A percentile compares a stretch with the other conserved stretches of the same genome.
Evolutionary conservation across 2,888 invertebrate genomes (phyloP).

Genomic region (Dasypogon diadema): DNA sequence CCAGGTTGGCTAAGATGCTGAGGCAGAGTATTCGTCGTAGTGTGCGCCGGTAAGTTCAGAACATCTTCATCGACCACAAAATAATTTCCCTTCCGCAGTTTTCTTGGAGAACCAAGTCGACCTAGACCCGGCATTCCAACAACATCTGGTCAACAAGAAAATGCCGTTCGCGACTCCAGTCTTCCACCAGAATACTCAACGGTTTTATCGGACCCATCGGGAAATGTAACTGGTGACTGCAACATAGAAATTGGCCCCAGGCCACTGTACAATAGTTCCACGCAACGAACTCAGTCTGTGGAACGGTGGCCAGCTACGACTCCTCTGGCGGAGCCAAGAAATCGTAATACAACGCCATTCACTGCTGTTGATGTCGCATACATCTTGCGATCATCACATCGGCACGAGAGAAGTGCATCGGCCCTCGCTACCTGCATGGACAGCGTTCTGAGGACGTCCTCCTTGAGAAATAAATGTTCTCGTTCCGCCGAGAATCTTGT

Average conservation of each 20-base stretch:
- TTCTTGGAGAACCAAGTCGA: conserved; percentile 59
- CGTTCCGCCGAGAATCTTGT: conserved; percentile 66
- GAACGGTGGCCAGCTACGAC: conserved; percentile 57
- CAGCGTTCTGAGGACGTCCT: conserved; percentile 54
- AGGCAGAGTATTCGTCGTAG: conserved; percentile 84
- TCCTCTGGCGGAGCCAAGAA: conserved; percentile 51
- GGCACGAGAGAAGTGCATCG: conserved; percentile 57
- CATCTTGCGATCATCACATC: conserved; percentile 63
- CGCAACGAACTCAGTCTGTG: conserved; percentile 62
- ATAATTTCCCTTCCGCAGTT: conserved; percentile 54
- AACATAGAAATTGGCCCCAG: conserved; percentile 61
- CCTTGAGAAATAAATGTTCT: conserved; percentile 57
- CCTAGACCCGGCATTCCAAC: conserved; percentile 56
- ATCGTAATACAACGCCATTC: conserved; percentile 57
- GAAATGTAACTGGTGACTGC: conserved; percentile 33
- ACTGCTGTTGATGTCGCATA: conserved; percentile 66
- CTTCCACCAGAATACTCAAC: conserved; percentile 64
- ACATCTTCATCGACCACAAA: neutral
- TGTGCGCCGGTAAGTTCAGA: conserved; percentile 72
- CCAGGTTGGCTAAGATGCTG: conserved; percentile 79
- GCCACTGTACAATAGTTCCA: conserved; percentile 58
- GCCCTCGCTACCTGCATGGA: conserved; percentile 57
- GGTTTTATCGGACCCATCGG: conserved; percentile 59
- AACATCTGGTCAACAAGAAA: conserved; percentile 52
- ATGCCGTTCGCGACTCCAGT: conserved; percentile 48